Conservation (phyloP, 2,113 vertebrate species). For the Heteronetta atricapilla region DNA sequence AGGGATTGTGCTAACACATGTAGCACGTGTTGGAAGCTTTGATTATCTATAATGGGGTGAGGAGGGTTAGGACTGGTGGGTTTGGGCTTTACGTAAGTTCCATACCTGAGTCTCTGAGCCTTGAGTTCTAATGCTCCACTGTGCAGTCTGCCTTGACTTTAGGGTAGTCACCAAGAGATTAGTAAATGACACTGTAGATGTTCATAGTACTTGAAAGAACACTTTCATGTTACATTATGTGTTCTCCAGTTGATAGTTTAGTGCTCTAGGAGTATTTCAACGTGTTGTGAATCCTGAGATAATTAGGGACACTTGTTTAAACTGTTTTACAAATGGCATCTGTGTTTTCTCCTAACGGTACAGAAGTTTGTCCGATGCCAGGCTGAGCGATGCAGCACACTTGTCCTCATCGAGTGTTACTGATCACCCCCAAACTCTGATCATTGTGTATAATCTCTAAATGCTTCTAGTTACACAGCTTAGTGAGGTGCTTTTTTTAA, state of each 20-base stretch:
- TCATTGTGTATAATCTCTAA: neutral
- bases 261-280: conserved; percentile 16
- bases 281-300: conserved; percentile 28
- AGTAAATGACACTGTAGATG: neutral
- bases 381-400: neutral
- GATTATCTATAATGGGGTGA: neutral
- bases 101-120: neutral
- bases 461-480: neutral
- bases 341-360: neutral
- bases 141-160: neutral
- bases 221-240: neutral
- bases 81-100: neutral
- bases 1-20: neutral
- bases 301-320: conserved; percentile 27
- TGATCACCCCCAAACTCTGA: neutral
- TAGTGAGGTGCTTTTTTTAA: neutral
- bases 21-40: neutral
- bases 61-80: neutral
- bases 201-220: neutral
- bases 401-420: neutral
- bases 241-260: neutral
- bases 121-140: neutral
- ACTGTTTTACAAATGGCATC: conserved; percentile 1
- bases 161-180: neutral
- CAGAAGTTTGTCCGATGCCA: neutral